Evolutionary conservation across 2,113 vertebrate genomes (phyloP).

Genomic region (Malurus elegans): DNA sequence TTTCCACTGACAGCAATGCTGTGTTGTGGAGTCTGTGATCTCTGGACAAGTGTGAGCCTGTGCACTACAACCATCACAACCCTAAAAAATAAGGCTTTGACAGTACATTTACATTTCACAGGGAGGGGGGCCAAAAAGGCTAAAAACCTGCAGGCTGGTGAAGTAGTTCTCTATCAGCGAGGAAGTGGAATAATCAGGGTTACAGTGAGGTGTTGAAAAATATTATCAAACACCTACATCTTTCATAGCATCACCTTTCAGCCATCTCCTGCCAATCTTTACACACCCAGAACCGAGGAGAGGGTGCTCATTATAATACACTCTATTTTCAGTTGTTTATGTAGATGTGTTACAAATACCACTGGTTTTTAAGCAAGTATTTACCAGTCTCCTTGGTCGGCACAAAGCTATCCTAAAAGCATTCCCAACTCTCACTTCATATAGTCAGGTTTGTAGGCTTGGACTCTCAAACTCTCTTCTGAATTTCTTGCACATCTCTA

Average conservation of each 20-base stretch:
- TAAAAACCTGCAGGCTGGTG: not conserved
- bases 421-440: not conserved
- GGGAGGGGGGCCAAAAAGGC: not conserved
- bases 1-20: not conserved
- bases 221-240: not conserved
- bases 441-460: not conserved
- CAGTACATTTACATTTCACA: not conserved
- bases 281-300: not conserved
- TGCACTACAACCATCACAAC: not conserved
- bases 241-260: not conserved
- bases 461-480: not conserved
- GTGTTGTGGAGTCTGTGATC: not conserved
- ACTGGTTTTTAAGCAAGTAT: not conserved
- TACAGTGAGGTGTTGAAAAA: not conserved
- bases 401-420: not conserved
- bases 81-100: not conserved
- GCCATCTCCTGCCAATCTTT: not conserved
- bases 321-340: not conserved
- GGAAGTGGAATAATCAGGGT: not conserved
- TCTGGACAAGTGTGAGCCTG: not conserved
- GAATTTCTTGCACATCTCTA: not conserved
- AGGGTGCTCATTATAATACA: fast-evolving
- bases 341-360: not conserved
- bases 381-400: not conserved
- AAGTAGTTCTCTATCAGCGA: not conserved